phyloP scores from a whole-genome alignment of 2,888 invertebrate genomes.

The Apotomis betuletana region DNA sequence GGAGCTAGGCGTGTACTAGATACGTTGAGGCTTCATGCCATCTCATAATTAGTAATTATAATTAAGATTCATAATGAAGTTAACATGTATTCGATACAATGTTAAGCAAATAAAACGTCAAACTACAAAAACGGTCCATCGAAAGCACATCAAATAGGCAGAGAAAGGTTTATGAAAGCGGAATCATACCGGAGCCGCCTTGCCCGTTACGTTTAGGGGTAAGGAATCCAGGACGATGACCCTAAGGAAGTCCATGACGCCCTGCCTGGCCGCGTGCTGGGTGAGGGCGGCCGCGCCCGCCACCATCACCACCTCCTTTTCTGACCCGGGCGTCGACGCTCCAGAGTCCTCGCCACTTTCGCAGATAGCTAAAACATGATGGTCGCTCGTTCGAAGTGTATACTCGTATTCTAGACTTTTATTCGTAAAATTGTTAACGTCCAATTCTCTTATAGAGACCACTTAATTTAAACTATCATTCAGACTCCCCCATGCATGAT shows the following conservation, averaged over 20 bases:
- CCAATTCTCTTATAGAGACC: too few relatives aligned
- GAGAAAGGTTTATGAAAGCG: conserved; percentile 14
- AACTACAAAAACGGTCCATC: conserved; percentile 1
- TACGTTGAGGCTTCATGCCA: not conserved
- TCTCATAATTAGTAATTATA: not conserved
- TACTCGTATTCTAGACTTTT: not conserved
- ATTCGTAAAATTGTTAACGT: too few relatives aligned
- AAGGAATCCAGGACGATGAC: conserved; percentile 97
- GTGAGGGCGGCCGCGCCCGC: conserved; percentile 82
- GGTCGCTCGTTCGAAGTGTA: not conserved
- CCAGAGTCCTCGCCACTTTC: conserved; percentile 91
- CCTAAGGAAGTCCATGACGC: conserved; percentile 96
- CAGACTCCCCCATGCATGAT: not conserved
- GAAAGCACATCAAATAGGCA: not conserved
- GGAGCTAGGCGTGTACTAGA: not conserved
- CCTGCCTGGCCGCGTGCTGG: conserved; percentile 91
- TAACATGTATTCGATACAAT: not conserved
- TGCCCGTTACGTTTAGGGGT: conserved; percentile 90
- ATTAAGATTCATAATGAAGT: not conserved
- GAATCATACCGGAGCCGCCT: conserved; percentile 86
- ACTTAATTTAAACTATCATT: not conserved
- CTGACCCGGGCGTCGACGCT: conserved; percentile 89
- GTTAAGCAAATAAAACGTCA: conserved; percentile 3
- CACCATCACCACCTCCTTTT: conserved; percentile 80
- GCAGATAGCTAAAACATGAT: conserved; percentile 61